A percentile compares a stretch with the other conserved stretches of the same genome.
phyloP scores from a whole-genome alignment of 2,888 invertebrate species.

The Punctoribates punctum region DNA sequence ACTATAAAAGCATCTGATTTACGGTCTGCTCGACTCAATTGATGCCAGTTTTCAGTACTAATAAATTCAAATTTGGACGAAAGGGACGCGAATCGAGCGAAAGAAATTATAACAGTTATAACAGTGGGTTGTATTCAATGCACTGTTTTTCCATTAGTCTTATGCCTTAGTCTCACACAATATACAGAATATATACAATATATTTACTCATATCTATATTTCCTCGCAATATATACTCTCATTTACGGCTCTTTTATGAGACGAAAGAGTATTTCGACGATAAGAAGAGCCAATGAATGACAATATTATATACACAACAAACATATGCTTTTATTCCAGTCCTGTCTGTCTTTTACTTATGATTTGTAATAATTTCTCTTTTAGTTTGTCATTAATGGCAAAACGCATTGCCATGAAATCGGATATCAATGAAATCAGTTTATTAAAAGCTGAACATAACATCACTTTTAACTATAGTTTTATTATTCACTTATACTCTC shows the following conservation, averaged over 20 bases:
- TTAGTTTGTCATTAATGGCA: slow-evolving; percentile 32
- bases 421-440: slow-evolving; percentile 8
- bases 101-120: slow-evolving; percentile 23
- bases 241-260: slow-evolving; percentile 29
- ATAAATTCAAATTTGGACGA: slow-evolving; percentile 30
- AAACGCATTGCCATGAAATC: slow-evolving; percentile 20
- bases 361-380: slow-evolving; percentile 25
- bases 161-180: neutral
- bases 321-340: slow-evolving; percentile 9
- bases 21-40: slow-evolving; percentile 14
- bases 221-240: neutral
- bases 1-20: slow-evolving; percentile 30
- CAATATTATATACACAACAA: neutral
- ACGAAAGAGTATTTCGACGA: slow-evolving; percentile 16
- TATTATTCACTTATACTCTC: neutral
- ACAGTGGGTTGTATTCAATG: neutral
- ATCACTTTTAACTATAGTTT: neutral
- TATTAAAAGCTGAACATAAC: slow-evolving; percentile 7
- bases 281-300: slow-evolving; percentile 12
- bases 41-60: slow-evolving; percentile 27
- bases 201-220: neutral
- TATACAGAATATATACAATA: too few species aligned
- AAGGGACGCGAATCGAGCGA: slow-evolving; percentile 18
- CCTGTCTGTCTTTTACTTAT: slow-evolving; percentile 13
- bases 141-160: neutral